Percentiles rank a stretch among this genome's conserved stretches.
Conservation (phyloP, 2,888 invertebrate genomes). For the Lingula anatina region DNA sequence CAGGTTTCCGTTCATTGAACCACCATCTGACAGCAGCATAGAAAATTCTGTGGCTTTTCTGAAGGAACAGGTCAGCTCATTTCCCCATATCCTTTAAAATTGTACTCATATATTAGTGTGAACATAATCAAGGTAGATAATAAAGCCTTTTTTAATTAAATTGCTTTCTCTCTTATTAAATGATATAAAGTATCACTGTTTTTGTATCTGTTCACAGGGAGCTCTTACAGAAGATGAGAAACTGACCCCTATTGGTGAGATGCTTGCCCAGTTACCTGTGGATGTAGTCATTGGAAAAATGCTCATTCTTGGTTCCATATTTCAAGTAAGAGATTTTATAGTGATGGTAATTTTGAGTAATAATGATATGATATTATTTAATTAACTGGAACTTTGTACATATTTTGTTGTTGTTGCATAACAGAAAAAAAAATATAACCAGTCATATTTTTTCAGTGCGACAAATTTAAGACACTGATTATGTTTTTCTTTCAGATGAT, state of each 20-base stretch:
- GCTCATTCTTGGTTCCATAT: slow-evolving; percentile 84
- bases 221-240: slow-evolving; percentile 69
- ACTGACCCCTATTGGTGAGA: slow-evolving; percentile 74
- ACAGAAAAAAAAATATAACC: neutral
- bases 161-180: neutral
- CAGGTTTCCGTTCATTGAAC: slow-evolving; percentile 88
- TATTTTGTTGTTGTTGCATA: neutral
- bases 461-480: too few species aligned
- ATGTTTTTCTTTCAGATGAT: slow-evolving; percentile 56
- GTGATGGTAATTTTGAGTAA: neutral
- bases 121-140: too few species aligned
- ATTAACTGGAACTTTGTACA: neutral
- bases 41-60: slow-evolving; percentile 81
- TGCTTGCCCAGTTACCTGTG: slow-evolving; percentile 84
- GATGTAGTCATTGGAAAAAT: slow-evolving; percentile 95
- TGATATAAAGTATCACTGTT: too few species aligned
- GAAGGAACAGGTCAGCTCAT: slow-evolving; percentile 77
- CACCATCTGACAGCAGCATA: slow-evolving; percentile 77
- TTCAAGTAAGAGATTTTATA: slow-evolving; percentile 60
- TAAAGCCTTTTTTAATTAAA: neutral
- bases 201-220: slow-evolving; percentile 60
- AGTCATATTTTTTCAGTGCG: neutral
- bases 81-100: slow-evolving; percentile 12
- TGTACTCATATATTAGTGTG: neutral
- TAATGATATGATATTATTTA: neutral